Conservation (phyloP, 2,888 invertebrate species). For the Onthophagus sagittarius region DNA sequence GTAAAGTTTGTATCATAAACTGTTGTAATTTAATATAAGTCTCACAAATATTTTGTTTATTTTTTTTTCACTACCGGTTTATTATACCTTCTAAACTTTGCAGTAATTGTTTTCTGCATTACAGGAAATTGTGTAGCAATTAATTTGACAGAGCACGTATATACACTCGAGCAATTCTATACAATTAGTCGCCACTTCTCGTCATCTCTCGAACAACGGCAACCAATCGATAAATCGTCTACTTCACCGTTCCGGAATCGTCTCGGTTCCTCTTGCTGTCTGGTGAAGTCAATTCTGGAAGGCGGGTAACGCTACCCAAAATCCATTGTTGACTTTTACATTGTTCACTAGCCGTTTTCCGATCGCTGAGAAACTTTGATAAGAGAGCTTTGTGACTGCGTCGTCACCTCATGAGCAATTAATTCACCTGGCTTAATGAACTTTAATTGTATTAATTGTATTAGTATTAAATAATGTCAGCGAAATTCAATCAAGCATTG, state of each 20-base stretch:
- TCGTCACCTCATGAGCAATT: not conserved
- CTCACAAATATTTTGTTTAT: too few relatives aligned
- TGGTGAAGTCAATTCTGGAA: not conserved
- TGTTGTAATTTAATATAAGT: too few relatives aligned
- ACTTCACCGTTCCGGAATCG: not conserved
- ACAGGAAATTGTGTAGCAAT: slow-evolving; percentile 2
- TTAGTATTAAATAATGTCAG: too few relatives aligned
- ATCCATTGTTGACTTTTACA: slow-evolving; percentile 9
- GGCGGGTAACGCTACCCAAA: not conserved
- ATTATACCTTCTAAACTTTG: too few relatives aligned
- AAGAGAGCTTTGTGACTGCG: not conserved
- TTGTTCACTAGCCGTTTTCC: not conserved
- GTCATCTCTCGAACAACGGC: not conserved
- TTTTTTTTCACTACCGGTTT: too few relatives aligned
- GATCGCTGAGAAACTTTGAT: not conserved
- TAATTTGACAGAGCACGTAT: not conserved
- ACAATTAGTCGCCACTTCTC: slow-evolving; percentile 1
- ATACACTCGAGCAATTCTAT: slow-evolving; percentile 2
- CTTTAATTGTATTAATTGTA: not conserved
- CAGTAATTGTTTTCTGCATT: not conserved
- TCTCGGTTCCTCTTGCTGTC: not conserved
- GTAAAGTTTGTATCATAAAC: too few relatives aligned
- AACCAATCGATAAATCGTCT: slow-evolving; percentile 4
- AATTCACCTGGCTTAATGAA: not conserved
- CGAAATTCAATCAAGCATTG: not conserved